Evolutionary conservation across 2,113 vertebrate genomes (phyloP).

Genomic region (Ailuropoda melanoleuca): DNA sequence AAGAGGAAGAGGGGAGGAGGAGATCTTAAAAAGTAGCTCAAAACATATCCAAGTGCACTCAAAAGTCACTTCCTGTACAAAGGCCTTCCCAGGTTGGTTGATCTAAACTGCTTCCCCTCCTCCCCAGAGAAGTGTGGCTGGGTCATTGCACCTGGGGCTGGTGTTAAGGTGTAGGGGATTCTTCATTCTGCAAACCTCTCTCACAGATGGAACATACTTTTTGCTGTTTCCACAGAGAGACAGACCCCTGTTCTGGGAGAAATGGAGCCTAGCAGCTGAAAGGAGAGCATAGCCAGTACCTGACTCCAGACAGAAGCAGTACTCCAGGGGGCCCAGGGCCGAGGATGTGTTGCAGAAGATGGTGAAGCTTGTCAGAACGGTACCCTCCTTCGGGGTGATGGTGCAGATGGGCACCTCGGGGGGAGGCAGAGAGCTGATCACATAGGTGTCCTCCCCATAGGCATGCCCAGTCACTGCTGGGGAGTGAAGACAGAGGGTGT

Average conservation of each 20-base stretch:
- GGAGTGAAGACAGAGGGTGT: neutral
- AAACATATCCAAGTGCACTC: neutral
- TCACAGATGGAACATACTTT: neutral
- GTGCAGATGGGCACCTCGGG: conserved; percentile 79
- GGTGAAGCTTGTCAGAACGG: conserved; percentile 87
- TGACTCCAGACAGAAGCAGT: conserved; percentile 89
- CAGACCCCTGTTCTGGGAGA: neutral
- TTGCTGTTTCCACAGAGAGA: neutral
- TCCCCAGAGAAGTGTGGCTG: too few relatives aligned
- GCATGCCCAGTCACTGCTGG: conserved; percentile 65
- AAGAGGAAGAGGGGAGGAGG: neutral
- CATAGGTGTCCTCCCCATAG: conserved; percentile 76
- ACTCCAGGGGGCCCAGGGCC: conserved; percentile 74
- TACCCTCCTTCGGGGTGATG: conserved; percentile 86
- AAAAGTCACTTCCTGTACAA: neutral
- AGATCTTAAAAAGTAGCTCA: neutral
- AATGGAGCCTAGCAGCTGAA: neutral
- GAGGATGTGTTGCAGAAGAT: conserved; percentile 83
- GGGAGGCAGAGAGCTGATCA: conserved; percentile 68
- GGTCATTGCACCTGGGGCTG: neutral
- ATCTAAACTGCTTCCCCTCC: rapidly evolving
- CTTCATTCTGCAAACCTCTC: neutral
- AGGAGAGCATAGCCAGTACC: conserved; percentile 51
- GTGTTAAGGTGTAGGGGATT: neutral
- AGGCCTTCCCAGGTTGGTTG: neutral